phyloP scores from a whole-genome alignment of 1,140 invertebrate genomes.

The silkworm (Bombyx mori) region DNA sequence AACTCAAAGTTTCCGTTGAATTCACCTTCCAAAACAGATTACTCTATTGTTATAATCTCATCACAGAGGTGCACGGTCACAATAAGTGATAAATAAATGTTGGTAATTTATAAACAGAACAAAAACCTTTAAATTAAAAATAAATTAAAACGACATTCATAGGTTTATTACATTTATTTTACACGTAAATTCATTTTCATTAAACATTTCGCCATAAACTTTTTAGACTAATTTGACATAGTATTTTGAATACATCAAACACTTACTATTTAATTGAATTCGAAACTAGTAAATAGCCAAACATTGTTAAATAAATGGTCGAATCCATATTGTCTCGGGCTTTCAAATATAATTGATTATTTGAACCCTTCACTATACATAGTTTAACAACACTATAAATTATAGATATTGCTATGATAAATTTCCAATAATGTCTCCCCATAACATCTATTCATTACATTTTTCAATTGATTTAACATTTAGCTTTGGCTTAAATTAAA shows the following conservation, averaged over 20 bases:
- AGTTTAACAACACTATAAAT: not conserved
- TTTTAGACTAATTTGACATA: constrained; percentile 34
- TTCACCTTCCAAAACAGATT: no score
- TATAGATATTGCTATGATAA: constrained; percentile 8
- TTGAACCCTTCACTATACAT: no score
- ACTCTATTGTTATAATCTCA: no score
- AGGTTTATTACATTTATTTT: constrained; percentile 26
- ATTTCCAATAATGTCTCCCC: not conserved
- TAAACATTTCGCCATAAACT: constrained; percentile 31
- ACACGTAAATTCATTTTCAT: constrained; percentile 48
- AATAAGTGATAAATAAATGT: no score
- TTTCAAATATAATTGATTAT: no score
- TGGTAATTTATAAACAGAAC: no score
- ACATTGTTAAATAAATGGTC: constrained; percentile 47
- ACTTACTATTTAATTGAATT: constrained; percentile 25
- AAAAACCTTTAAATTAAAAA: no score
- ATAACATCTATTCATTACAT: constrained; percentile 18
- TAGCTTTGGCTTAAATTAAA: constrained; percentile 31
- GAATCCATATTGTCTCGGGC: constrained; percentile 42
- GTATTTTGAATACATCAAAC: constrained; percentile 28
- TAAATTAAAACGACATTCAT: constrained; percentile 12
- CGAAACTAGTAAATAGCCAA: constrained; percentile 34
- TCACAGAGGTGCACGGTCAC: no score
- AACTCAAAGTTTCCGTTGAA: no score
- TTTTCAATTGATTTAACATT: constrained; percentile 23